These are phyloP conservation scores for Xylocampa areola DNA, from an alignment of 2,888 invertebrate species.

Conservation along the genomic window DNA sequence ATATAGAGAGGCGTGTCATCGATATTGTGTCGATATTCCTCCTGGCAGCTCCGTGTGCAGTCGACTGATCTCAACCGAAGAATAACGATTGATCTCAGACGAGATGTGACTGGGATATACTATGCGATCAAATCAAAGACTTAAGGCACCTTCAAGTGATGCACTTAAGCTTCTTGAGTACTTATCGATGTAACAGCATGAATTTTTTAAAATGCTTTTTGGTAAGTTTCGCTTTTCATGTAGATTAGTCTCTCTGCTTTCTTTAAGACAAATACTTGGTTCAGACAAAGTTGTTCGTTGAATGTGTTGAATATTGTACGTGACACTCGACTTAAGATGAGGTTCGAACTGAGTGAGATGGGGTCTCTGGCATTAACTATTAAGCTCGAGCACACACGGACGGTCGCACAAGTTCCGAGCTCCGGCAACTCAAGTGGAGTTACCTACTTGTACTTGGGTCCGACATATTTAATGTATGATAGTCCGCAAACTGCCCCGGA, in stretches of 20 bases:
- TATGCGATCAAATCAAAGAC: too few species aligned
- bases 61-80: too few species aligned
- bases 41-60: too few species aligned
- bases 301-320: constrained; percentile 7
- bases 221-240: not conserved
- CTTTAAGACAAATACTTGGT: not conserved
- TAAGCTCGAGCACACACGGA: not conserved
- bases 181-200: too few species aligned
- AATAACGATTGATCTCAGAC: too few species aligned
- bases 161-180: too few species aligned
- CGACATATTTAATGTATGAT: constrained; percentile 4
- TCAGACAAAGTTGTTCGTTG: not conserved
- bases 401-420: not conserved
- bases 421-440: not conserved
- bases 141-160: too few species aligned
- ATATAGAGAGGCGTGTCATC: too few species aligned
- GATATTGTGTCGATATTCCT: too few species aligned
- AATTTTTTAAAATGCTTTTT: not conserved
- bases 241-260: not conserved
- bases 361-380: not conserved
- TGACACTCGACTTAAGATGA: not conserved
- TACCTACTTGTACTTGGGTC: not conserved
- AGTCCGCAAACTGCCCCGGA: constrained; percentile 8
- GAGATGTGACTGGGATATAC: too few species aligned
- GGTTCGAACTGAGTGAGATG: too few species aligned